phyloP scores from a whole-genome alignment of 2,113 vertebrate species.

The Periophthalmus modestus region DNA sequence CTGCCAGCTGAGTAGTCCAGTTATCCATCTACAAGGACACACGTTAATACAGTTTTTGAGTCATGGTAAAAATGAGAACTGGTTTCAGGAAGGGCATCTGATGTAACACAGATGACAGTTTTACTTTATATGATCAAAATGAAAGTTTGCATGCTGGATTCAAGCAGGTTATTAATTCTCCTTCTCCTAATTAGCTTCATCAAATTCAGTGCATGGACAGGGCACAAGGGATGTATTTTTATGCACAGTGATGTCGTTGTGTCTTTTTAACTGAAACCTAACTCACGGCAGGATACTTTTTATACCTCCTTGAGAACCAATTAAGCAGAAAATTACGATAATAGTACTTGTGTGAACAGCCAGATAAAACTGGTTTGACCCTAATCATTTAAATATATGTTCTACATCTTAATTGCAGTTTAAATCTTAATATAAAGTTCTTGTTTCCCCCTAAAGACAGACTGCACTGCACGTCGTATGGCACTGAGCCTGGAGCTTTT shows the following conservation, averaged over 20 bases:
- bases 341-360: background rate
- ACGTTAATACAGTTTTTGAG: background rate
- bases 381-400: conserved; percentile 16
- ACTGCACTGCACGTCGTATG: conserved; percentile 28
- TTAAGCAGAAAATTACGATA: conserved; percentile 3
- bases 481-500: conserved; percentile 38
- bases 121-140: background rate
- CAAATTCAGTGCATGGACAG: background rate
- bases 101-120: background rate
- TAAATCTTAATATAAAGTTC: conserved; percentile 34
- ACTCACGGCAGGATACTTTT: background rate
- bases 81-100: background rate
- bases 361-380: conserved; percentile 2
- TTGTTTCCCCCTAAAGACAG: conserved; percentile 33
- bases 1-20: too few species aligned
- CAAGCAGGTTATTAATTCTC: background rate
- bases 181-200: background rate
- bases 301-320: background rate
- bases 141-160: background rate
- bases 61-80: background rate
- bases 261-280: background rate
- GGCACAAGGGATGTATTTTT: background rate
- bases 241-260: background rate
- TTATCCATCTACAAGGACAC: background rate
- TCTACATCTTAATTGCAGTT: conserved; percentile 27